Base-by-base conservation (phyloP, 2,888 invertebrate species). In the Mactromeris polynyma region DNA sequence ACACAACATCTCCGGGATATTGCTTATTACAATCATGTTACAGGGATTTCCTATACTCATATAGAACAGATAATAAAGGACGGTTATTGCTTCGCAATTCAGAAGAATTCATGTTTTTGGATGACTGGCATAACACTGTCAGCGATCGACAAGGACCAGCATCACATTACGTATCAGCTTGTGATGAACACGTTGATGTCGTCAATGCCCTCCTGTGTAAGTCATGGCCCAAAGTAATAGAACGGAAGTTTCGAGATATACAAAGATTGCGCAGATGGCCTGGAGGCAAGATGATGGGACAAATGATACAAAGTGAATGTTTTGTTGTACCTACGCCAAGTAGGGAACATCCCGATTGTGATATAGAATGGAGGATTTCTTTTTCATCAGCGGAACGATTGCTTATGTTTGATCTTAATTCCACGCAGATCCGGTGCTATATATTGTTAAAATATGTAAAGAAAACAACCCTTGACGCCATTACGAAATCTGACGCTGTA, bases 371-470 rank as follows among this genome's bases (percentile, higher is more conserved):
- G 85, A 73, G 88, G 64, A 26, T 88, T n/a, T 88, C 85, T 6
- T 79, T 79, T 31, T 78, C 85, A 7, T 73, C 42, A n/a, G 81
- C 77, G n/a, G 88, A 88, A 51, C n/a, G 88, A 64, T 64, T 79
- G n/a, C 78, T 88, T 2, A 88, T 88, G 88, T 83, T 54, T 64
- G 42, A 51, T 31, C 79, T 88, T 0, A 88, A 88, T 69, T 21
- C 26, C 6, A 38, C 51, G 11, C 88, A 88, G 36, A 81, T 81
- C 21, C 85, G 81, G 19, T 88, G 88, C 40, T 85, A 82, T 38
- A 64, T 88, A 36, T 77, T 88, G n/a, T 51, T 88, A n/a, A 88
- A 88, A 31, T 58, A 85, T 21, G 79, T 88, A n/a, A 88, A 82
- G 46, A 82, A 78, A 21, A 58, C 69, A 58, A 17, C 85, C 2